Base-by-base conservation (phyloP, 2,888 invertebrate species). In the Notodonta dromedarius region DNA sequence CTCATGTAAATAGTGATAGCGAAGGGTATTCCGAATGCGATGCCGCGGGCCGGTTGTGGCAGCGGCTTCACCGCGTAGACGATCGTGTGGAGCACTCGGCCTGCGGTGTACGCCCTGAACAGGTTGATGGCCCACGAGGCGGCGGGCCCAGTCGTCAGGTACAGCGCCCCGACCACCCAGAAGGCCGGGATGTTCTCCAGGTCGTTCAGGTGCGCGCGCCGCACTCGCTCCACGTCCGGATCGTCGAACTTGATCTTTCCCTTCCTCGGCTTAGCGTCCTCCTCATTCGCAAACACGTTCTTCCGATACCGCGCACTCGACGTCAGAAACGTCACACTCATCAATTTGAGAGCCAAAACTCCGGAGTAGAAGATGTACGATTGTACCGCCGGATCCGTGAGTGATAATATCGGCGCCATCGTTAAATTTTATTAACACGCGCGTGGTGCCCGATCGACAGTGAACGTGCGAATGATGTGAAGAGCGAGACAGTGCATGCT, bases 141-240 rank as follows among this genome's bases (percentile, higher is more conserved):
- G 5, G 71, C 80, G 0, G 96, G 96, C 6, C 87, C 87, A 0
- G 95, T 95, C 46, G 94, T 85, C 55, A 95, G 80, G 85, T 95
- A 96, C 61, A 95, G 80, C 7, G 94, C 90, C 1, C 94, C 94
- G 40, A 94, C 83, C 13, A 95, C 71, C 77, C 95, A 90, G 76
- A 96, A 96, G 14, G 94, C 90, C 0, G 95, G 93, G 61, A 96
- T 96, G 82, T 96, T 96, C 85, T 96, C 96, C 79, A 96, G 80
- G 81, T 96, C 96, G 77, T 96, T 96, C 69, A 94, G 89, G 78
- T 96, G 96, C 14, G 96, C 96, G 82, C 95, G 85, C 52, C 91
- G 74, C 40, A 86, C 84, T 62, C 91, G 74, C 71, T 92, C 92
- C 50, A 91, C 90, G 62, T 89, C 88, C 0, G 83, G 85, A 59